These are phyloP conservation scores for Nyctibius bracteatus DNA, from an alignment of 2,113 vertebrate species.

Conservation along the genomic window DNA sequence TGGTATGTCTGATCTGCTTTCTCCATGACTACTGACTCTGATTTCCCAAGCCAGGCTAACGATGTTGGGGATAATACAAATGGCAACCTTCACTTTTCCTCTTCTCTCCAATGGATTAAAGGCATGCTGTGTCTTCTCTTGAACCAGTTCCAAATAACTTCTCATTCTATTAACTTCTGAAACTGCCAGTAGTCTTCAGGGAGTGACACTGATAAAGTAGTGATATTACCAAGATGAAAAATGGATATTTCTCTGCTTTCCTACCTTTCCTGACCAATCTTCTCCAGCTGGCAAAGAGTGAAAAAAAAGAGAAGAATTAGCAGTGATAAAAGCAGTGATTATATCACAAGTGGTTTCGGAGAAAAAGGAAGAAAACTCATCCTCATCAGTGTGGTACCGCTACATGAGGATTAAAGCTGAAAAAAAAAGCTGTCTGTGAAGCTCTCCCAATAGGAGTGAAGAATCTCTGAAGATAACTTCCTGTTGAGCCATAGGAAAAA, in stretches of 20 bases:
- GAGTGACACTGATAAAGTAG: constrained; percentile 1
- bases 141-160: constrained; percentile 4
- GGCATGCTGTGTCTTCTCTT: neutral
- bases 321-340: neutral
- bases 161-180: constrained; percentile 24
- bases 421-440: neutral
- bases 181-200: neutral
- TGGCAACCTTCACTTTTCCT: neutral
- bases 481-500: neutral
- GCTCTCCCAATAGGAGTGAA: neutral
- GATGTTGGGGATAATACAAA: neutral
- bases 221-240: neutral
- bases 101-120: neutral
- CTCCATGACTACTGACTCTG: neutral
- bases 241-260: neutral
- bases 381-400: neutral
- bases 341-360: neutral
- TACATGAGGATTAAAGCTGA: neutral
- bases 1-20: neutral
- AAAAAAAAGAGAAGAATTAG: neutral
- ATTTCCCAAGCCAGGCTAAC: neutral
- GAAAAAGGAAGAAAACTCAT: neutral
- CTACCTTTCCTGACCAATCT: neutral
- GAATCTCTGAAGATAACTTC: neutral
- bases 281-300: neutral